These are phyloP conservation scores for Orchestia grillus DNA, from an alignment of 1,140 invertebrate genomes.

Conservation along the genomic window DNA sequence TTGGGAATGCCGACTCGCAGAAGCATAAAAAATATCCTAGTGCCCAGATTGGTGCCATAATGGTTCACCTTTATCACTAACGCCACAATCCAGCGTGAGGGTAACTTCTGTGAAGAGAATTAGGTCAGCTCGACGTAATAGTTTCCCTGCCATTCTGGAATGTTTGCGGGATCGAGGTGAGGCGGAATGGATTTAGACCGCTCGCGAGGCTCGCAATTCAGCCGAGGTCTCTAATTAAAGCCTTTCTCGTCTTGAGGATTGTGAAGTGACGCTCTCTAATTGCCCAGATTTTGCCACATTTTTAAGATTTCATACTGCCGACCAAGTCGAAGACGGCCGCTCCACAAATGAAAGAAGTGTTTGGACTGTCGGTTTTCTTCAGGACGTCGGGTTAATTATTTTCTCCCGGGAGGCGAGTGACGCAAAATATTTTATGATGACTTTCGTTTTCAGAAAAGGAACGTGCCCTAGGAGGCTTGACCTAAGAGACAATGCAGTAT, in stretches of 20 bases:
- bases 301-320: neutral
- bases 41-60: neutral
- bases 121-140: neutral
- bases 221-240: constrained; percentile 13
- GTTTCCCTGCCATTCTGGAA: neutral
- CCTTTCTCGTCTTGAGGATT: neutral
- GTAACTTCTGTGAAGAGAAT: neutral
- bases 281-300: constrained; percentile 28
- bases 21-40: neutral
- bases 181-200: neutral
- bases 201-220: neutral
- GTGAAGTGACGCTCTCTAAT: constrained; percentile 32
- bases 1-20: neutral
- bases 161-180: neutral
- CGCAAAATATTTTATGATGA: neutral
- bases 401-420: neutral
- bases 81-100: neutral
- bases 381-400: neutral
- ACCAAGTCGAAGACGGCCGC: neutral
- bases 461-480: neutral
- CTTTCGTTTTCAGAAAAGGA: neutral
- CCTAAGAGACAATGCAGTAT: neutral
- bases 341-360: neutral
- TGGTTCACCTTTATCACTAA: neutral
- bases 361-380: neutral